Evolutionary conservation across 2,797 vertebrate species (phyloP).

Genomic region (Mus minutoides): DNA sequence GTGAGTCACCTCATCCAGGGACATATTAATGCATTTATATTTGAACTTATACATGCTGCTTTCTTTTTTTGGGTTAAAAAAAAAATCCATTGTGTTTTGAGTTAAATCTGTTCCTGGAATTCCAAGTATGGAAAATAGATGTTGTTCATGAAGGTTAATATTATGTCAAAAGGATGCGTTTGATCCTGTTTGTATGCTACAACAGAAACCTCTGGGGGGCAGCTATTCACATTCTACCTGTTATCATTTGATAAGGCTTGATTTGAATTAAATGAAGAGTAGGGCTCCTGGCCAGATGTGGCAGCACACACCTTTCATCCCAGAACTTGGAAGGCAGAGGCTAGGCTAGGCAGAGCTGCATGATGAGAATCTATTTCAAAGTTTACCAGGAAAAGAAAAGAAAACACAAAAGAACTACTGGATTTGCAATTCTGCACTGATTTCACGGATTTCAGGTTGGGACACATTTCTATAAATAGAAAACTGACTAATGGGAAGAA

Average conservation of each 20-base stretch:
- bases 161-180: constrained; percentile 27
- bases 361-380: not conserved
- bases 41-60: constrained; percentile 43
- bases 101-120: constrained; percentile 50
- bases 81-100: constrained; percentile 47
- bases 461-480: constrained; percentile 67
- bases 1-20: constrained; percentile 3
- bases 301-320: too few relatives aligned
- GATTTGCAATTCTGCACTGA: constrained; percentile 51
- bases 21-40: not conserved
- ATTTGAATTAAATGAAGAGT: constrained; percentile 47
- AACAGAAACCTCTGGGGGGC: constrained; percentile 60
- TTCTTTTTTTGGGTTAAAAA: constrained; percentile 34
- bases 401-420: not conserved
- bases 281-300: not conserved
- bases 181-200: constrained; percentile 29
- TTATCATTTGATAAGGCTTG: constrained; percentile 66
- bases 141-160: constrained; percentile 51
- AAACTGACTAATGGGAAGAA: constrained; percentile 62
- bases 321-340: not conserved
- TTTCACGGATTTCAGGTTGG: constrained; percentile 52
- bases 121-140: constrained; percentile 16
- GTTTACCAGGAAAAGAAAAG: not conserved
- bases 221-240: constrained; percentile 54
- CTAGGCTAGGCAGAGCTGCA: not conserved